Evolutionary conservation across 2,888 invertebrate species (phyloP).

Genomic region (Microctonus brassicae): DNA sequence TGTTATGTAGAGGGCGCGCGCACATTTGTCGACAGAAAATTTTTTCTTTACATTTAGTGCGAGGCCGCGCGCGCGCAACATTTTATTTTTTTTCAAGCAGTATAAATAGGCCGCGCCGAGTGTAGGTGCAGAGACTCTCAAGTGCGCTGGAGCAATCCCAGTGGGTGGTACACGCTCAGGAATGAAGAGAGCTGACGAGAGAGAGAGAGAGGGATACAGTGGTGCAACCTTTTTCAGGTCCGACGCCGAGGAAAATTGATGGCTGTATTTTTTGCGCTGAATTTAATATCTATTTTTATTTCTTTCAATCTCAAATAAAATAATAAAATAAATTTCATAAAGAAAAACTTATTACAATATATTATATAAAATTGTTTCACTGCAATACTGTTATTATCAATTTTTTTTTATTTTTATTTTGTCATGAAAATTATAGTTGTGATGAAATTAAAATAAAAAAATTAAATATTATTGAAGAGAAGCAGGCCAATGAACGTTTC

Average conservation of each 20-base stretch:
- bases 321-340: not conserved
- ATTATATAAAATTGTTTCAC: not conserved
- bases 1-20: not conserved
- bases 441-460: not conserved
- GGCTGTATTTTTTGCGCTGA: not conserved
- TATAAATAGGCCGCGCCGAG: conserved; percentile 20
- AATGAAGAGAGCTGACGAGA: not conserved
- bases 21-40: conserved; percentile 27
- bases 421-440: not conserved
- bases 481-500: conserved; percentile 26
- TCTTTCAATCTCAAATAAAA: not conserved
- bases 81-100: not conserved
- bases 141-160: conserved; percentile 4
- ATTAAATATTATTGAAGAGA: not conserved
- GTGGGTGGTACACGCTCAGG: conserved; percentile 1
- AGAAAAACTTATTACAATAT: not conserved
- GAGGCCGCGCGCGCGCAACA: not conserved
- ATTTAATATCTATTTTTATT: not conserved
- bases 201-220: not conserved
- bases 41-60: conserved; percentile 12
- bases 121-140: not conserved
- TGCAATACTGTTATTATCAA: no score
- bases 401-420: not conserved
- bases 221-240: conserved; percentile 18
- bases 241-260: conserved; percentile 9